Conservation (phyloP, 2,797 vertebrate genomes). For the Typhlichthys eigenmanni region DNA sequence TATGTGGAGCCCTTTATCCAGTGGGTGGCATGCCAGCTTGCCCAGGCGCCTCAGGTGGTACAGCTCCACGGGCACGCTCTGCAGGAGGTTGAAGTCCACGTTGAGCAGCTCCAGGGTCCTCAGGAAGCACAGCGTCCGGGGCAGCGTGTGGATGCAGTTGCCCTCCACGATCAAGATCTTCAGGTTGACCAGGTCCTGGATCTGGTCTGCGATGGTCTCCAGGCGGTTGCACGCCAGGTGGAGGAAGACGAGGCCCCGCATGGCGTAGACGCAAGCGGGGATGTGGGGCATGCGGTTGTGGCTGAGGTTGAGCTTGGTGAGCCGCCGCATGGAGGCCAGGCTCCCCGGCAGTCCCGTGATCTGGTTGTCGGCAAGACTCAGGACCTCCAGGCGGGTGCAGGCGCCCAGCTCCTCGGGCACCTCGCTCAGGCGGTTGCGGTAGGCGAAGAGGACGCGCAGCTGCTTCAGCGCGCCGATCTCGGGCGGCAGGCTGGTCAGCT, state of each 20-base stretch:
- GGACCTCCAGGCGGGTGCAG: conserved; percentile 86
- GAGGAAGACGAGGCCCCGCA: conserved; percentile 87
- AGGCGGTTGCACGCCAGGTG: conserved; percentile 89
- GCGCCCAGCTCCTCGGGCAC: conserved; percentile 86
- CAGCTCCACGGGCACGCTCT: conserved; percentile 86
- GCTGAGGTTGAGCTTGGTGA: conserved; percentile 92
- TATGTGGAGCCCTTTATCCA: conserved; percentile 95
- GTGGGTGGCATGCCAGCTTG: conserved; percentile 88
- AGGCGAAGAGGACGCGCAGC: conserved; percentile 87
- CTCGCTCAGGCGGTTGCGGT: conserved; percentile 87
- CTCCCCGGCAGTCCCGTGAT: conserved; percentile 82
- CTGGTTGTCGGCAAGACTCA: conserved; percentile 90
- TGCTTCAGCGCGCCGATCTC: conserved; percentile 87
- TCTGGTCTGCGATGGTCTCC: conserved; percentile 88
- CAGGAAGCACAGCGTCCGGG: conserved; percentile 85
- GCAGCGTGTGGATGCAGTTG: conserved; percentile 85
- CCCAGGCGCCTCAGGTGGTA: conserved; percentile 81
- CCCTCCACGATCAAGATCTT: conserved; percentile 90
- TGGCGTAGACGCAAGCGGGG: conserved; percentile 86
- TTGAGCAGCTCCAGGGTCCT: conserved; percentile 87
- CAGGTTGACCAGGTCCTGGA: conserved; percentile 85
- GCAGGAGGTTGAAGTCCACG: conserved; percentile 87
- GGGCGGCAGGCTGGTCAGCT: conserved; percentile 83
- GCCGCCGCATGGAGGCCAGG: conserved; percentile 75
- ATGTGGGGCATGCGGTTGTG: conserved; percentile 88